Evolutionary conservation across 2,113 vertebrate genomes (phyloP), one percentile per base, ranked within the genome.

Genomic region (Gymnocephalus cernua): DNA sequence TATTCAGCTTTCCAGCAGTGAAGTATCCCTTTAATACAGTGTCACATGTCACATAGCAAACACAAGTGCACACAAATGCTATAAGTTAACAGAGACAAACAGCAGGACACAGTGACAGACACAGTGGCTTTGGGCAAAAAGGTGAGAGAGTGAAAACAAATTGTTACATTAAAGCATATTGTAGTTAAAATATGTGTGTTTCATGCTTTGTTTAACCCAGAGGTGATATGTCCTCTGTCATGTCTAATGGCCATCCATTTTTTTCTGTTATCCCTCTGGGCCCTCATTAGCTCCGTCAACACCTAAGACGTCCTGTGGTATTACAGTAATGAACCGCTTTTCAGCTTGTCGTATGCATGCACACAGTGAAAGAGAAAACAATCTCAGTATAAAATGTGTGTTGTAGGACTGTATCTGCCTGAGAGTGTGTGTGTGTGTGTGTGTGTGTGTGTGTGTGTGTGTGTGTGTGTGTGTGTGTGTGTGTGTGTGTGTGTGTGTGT

Each of bases 301-400:
- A 80, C 71, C 41, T 51, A 0, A 64, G 57, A 83, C 14, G 1
- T 38, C n/a, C 57, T 74, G 54, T 51, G 80, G 78, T 67, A 82
- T 82, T 79, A 41, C 38, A 41, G 38, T 10, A 82, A 75, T 12
- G 18, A 58, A 45, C 6, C 6, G 35, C 65, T 6, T 25, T 38
- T 25, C 19, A 74, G 63, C 27, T 68, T 27, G 29, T 69, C 18
- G 1, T 64, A 25, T 13, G n/a, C 7, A 1, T n/a, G 38, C 35
- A 53, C 38, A 23, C 57, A 74, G 10, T 38, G 21, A 45, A 51
- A 25, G 41, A n/a, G 2, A 72, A 29, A 21, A 23, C 23, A 11
- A 21, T 27, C 58, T 41, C 58, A 29, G 25, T 11, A 9, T 41
- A 9, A 4, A 32, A 47, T 25, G 21, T n/a, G 57, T 44, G 27